A percentile compares a stretch with the other conserved stretches of the same genome.
phyloP scores from a whole-genome alignment of 2,888 invertebrate species.

The Andricus curvator region DNA sequence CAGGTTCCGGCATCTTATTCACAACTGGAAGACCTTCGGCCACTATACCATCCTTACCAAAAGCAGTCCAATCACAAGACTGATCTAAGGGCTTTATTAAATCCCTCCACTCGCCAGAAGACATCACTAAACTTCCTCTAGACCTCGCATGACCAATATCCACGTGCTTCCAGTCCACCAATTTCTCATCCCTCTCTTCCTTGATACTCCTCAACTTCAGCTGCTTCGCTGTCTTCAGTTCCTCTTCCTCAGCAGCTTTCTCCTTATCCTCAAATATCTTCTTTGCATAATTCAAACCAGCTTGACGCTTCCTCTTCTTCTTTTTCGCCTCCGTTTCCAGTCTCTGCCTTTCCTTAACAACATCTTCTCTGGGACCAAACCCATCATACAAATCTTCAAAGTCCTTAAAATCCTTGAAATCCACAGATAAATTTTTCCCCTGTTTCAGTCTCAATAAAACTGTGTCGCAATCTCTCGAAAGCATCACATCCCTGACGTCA shows the following conservation, averaged over 20 bases:
- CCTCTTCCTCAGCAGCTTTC: conserved; percentile 84
- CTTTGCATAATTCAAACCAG: conserved; percentile 83
- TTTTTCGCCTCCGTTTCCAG: conserved; percentile 81
- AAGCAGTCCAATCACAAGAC: conserved; percentile 79
- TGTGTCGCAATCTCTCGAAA: conserved; percentile 88
- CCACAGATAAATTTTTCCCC: conserved; percentile 87
- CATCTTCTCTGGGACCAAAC: conserved; percentile 84
- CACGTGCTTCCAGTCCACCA: conserved; percentile 79
- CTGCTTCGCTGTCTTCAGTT: conserved; percentile 77
- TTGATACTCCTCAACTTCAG: conserved; percentile 69
- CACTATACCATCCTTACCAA: conserved; percentile 62
- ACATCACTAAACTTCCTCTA: conserved; percentile 76
- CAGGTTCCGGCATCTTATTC: conserved; percentile 78
- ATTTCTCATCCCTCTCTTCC: conserved; percentile 73
- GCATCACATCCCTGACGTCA: conserved; percentile 87
- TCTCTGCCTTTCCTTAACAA: conserved; percentile 82
- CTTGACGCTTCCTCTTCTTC: conserved; percentile 82
- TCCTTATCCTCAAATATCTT: conserved; percentile 90
- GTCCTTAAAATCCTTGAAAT: conserved; percentile 82
- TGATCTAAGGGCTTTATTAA: conserved; percentile 83
- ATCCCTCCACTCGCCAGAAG: conserved; percentile 82
- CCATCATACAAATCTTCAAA: conserved; percentile 84
- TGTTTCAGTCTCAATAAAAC: conserved; percentile 86
- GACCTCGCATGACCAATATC: conserved; percentile 80
- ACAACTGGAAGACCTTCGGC: conserved; percentile 67